These are phyloP conservation scores for Chrysina gloriosa DNA, from an alignment of 2,888 invertebrate genomes.

Conservation along the genomic window DNA sequence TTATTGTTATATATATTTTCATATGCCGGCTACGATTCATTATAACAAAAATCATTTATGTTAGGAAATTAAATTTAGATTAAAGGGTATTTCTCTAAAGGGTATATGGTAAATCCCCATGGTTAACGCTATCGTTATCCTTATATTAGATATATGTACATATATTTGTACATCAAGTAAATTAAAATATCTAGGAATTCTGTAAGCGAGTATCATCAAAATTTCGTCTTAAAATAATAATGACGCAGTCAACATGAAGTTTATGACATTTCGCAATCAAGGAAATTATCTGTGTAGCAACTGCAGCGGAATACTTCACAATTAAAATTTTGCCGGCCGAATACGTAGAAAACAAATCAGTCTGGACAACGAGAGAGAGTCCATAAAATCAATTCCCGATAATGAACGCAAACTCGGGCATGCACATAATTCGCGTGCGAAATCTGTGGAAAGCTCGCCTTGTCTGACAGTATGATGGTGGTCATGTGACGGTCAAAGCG, in stretches of 20 bases:
- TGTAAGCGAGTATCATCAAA: no score
- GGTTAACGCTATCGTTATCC: no score
- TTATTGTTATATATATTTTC: no score
- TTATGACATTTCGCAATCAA: neutral
- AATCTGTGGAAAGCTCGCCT: slow-evolving; percentile 35
- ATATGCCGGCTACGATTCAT: no score
- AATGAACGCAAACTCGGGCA: slow-evolving; percentile 42
- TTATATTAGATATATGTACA: no score
- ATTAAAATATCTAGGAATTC: no score
- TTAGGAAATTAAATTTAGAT: no score
- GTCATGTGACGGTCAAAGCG: slow-evolving; percentile 11
- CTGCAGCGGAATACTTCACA: slow-evolving; percentile 43
- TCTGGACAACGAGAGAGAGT: slow-evolving; percentile 36
- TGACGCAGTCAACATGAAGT: neutral
- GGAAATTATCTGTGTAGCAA: slow-evolving; percentile 8
- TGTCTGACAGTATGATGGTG: slow-evolving; percentile 19
- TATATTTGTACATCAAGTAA: no score
- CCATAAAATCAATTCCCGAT: slow-evolving; percentile 46
- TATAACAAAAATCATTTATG: no score
- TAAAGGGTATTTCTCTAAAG: no score
- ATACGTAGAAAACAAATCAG: slow-evolving; percentile 43
- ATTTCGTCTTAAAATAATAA: no score
- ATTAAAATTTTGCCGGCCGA: slow-evolving; percentile 43
- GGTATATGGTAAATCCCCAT: no score
- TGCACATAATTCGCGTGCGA: slow-evolving; percentile 43